Conservation (phyloP, 2,888 invertebrate genomes). For the Lasiommata megera region DNA sequence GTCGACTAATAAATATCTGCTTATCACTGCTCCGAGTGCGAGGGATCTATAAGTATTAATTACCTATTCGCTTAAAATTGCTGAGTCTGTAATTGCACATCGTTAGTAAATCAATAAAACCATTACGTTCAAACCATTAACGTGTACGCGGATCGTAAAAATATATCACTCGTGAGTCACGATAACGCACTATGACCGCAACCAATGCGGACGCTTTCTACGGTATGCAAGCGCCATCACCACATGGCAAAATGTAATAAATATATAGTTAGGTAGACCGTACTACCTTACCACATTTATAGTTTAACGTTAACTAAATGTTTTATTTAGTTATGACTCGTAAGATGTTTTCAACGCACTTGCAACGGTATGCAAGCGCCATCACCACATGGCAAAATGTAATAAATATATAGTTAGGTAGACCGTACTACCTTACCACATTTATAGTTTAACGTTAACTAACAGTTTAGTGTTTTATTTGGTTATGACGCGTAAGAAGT, state of each 20-base stretch:
- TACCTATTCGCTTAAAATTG: not conserved
- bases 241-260: conserved; percentile 13
- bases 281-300: no score
- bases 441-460: no score
- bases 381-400: conserved; percentile 10
- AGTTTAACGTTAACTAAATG: no score
- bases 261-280: not conserved
- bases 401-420: conserved; percentile 6
- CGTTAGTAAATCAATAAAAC: not conserved
- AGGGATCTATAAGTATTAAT: no score
- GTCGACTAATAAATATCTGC: no score
- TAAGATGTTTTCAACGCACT: conserved; percentile 28
- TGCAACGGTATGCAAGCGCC: conserved; percentile 28
- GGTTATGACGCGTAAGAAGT: conserved; percentile 25
- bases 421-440: no score
- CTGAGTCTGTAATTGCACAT: not conserved
- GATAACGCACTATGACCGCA: conserved; percentile 21
- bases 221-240: conserved; percentile 19
- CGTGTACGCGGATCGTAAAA: conserved; percentile 11
- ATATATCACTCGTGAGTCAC: conserved; percentile 28
- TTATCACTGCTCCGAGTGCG: no score
- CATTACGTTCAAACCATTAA: not conserved
- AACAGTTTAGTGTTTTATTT: no score
- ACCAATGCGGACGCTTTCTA: conserved; percentile 34
- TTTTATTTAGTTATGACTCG: conserved; percentile 12